Base-by-base conservation (phyloP, 2,888 invertebrate genomes). In the Deroplatys truncata region DNA sequence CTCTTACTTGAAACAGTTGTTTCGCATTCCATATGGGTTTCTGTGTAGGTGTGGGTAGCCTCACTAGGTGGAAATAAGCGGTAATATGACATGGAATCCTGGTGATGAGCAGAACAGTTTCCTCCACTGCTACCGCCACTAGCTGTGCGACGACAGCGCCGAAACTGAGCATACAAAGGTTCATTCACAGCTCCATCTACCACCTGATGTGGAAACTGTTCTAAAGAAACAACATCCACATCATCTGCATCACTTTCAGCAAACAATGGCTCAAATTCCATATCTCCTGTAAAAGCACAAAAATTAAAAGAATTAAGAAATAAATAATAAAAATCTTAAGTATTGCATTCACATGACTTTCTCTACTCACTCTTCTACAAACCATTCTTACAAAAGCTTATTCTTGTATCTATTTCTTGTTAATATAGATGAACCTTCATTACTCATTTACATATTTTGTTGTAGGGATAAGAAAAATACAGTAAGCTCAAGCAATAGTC, bases 251-350 rank as follows among this genome's bases (percentile, higher is more conserved):
- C 96, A 93, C 95, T 95, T 92, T 95, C 95, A 89, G 96, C 96
- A 93, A 96, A 96, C 90, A 96, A 93, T 91, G 95, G 95, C 91
- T 95, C 95, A 93, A 95, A 95, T 91, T 96, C 95, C 95, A 95
- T 95, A 92, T 95, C 95, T 91, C 95, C 95, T 94, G 94, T 92
- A 95, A 93, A 85, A 28, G 5, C n/a, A 31, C n/a, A n/a, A 43
- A 16, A 84, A 84, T n/a, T 20, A 84, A 31, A 29, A 13, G 5
- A 0, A 43, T 31, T n/a, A n/a, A n/a, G n/a, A n/a, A n/a, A n/a
- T n/a, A n/a, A n/a, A n/a, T n/a, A n/a, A n/a, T n/a, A n/a, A n/a
- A n/a, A n/a, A n/a, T n/a, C n/a, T n/a, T n/a, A n/a, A n/a, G n/a
- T n/a, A n/a, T n/a, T n/a, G n/a, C n/a, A n/a, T n/a, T n/a, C n/a